Base-by-base conservation (phyloP, 2,797 vertebrate species). In the Melanotaenia maccullochi region DNA sequence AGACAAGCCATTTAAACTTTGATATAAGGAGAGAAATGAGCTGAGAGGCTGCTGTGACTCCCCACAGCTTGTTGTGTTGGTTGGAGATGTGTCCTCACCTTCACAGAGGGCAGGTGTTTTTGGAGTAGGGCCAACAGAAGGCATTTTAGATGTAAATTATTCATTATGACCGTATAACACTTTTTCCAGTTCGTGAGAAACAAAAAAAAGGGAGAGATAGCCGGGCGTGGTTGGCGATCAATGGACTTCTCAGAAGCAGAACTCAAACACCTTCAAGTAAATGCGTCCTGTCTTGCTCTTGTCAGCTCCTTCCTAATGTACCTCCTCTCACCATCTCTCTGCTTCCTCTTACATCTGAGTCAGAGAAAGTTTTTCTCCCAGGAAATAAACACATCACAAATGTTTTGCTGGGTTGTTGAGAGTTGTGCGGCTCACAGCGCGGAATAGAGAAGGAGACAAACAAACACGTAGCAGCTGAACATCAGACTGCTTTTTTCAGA, bases 241-340 rank as follows among this genome's bases (percentile, higher is more conserved):
- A 93, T 93, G 76, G 67, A 73, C 76, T 92, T 93, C 91, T 92
- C 78, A 90, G 90, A 92, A 92, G 59, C 76, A 85, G 83, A 91
- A 49, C 75, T 83, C 59, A 81, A 77, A 82, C 72, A 80, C 63
- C 65, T 77, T 65, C 61, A 74, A 68, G 71, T 75, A 73, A 81
- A 83, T 82, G 51, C 62, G 33, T 67, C 63, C 57, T 65, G 58
- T 52, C 36, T 51, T 32, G 24, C 55, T 32, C 65, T 62, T 12
- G 4, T 60, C 63, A 74, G 58, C 72, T 64, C 32, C n/a, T 51
- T 73, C 33, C 64, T 70, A 70, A 65, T 58, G 55, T 20, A 65
- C 33, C 58, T 66, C 28, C 38, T 47, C 44, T 54, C 30, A 3
- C n/a, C 7, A 12, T 24, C 36, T n/a, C 65, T 28, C 44, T 16